These are phyloP conservation scores for Todiramphus chloris DNA, from an alignment of 2,113 vertebrate species.

Conservation along the genomic window DNA sequence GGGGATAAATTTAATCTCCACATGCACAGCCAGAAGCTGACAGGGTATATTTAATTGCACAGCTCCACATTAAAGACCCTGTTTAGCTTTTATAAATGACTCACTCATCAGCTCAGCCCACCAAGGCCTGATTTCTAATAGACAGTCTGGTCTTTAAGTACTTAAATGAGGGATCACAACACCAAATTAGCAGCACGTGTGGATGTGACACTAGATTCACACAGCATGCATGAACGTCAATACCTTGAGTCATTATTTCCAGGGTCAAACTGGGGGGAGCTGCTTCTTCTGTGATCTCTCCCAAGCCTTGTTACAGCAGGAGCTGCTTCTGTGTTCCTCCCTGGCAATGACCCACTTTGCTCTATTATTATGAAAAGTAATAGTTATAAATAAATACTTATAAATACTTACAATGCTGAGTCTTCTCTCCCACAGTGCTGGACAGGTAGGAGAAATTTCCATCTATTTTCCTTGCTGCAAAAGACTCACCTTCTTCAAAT, in stretches of 20 bases:
- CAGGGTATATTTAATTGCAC: not conserved
- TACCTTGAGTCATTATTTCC: conserved; percentile 10
- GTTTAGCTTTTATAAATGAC: conserved; percentile 33
- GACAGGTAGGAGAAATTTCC: not conserved
- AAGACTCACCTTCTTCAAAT: not conserved
- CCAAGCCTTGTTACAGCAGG: not conserved
- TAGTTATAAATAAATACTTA: not conserved
- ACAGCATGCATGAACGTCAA: not conserved
- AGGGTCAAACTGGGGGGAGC: not conserved
- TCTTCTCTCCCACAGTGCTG: not conserved
- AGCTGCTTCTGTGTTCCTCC: not conserved
- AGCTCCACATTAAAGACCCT: not conserved
- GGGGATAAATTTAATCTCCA: not conserved
- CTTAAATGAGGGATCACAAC: not conserved
- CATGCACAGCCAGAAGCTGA: not conserved
- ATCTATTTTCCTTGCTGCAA: not conserved
- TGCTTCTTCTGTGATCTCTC: not conserved
- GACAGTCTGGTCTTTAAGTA: not conserved
- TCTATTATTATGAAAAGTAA: not conserved
- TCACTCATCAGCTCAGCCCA: not conserved
- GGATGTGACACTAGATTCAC: not conserved
- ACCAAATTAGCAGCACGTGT: not conserved
- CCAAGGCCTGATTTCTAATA: not conserved
- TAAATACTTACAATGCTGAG: not conserved
- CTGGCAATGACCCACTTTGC: conserved; percentile 16